These are phyloP conservation scores for Pseudobourletiella spinata DNA, from an alignment of 1,140 invertebrate genomes.

Conservation along the genomic window DNA sequence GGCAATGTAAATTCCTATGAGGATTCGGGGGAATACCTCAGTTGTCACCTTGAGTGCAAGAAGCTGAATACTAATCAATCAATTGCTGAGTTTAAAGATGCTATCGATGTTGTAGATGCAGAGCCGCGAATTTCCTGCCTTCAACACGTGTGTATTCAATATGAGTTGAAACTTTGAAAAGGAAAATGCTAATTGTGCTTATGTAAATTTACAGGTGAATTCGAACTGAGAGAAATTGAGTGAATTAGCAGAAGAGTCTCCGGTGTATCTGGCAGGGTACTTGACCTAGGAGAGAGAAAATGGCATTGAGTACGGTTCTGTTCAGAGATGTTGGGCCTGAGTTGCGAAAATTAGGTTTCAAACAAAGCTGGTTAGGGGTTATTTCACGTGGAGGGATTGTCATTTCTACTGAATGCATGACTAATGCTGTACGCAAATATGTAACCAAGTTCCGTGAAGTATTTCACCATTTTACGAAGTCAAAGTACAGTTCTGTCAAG, in stretches of 20 bases:
- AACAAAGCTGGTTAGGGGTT: not conserved
- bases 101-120: not conserved
- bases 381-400: no score
- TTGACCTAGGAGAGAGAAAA: not conserved
- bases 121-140: no score
- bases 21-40: not conserved
- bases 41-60: not conserved
- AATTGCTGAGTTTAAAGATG: not conserved
- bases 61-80: not conserved
- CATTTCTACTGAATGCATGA: not conserved
- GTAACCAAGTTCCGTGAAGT: not conserved
- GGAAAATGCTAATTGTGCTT: not conserved
- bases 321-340: no score
- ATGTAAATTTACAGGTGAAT: not conserved
- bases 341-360: not conserved
- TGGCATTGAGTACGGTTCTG: not conserved
- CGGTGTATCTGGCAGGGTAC: not conserved
- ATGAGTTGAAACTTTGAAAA: not conserved
- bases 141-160: not conserved
- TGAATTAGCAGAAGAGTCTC: not conserved
- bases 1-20: not conserved
- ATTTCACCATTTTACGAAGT: not conserved
- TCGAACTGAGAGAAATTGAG: not conserved
- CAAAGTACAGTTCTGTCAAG: not conserved
- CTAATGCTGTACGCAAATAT: not conserved